Percentiles rank a stretch among this genome's conserved stretches.
Evolutionary conservation across 1,140 invertebrate species (phyloP).

Genomic region (Hyphantria cunea): DNA sequence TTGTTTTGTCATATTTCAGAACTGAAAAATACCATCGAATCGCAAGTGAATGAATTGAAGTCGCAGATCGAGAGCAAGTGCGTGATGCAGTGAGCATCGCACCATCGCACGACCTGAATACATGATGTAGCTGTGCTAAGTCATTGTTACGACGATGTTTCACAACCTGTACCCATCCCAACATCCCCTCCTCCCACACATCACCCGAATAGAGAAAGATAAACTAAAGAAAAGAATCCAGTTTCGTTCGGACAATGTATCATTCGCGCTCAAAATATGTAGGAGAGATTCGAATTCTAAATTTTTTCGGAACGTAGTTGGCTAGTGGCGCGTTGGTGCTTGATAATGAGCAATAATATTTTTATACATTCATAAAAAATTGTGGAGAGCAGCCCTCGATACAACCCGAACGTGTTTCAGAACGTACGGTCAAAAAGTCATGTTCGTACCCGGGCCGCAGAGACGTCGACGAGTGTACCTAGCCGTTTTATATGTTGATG

Average conservation of each 20-base stretch:
- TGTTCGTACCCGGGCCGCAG: conserved; percentile 40
- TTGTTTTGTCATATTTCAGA: conserved; percentile 85
- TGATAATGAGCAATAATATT: conserved; percentile 80
- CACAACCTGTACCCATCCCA: conserved; percentile 42
- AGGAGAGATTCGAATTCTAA: conserved; percentile 71
- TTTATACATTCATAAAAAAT: conserved; percentile 78
- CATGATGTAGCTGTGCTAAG: conserved; percentile 75
- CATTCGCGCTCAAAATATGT: conserved; percentile 67
- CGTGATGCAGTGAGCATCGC: conserved; percentile 88
- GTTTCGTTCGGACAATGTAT: conserved; percentile 43
- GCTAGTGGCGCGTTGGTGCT: conserved; percentile 79
- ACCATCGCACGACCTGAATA: conserved; percentile 50
- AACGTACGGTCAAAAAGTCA: conserved; percentile 74
- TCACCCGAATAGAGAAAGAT: conserved; percentile 28
- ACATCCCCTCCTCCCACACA: conserved; percentile 36
- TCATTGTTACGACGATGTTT: conserved; percentile 58
- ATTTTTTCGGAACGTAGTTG: conserved; percentile 74
- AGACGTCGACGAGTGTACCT: conserved; percentile 12
- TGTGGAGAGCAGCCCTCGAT: conserved; percentile 59
- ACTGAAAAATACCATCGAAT: conserved; percentile 96
- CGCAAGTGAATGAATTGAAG: conserved; percentile 96
- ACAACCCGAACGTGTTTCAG: conserved; percentile 33
- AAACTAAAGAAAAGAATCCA: conserved; percentile 22
- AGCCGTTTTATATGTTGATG: conserved; percentile 71
- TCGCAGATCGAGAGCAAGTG: conserved; percentile 97